A percentile compares a stretch with the other conserved stretches of the same genome.
phyloP scores from a whole-genome alignment of 2,113 vertebrate genomes.

The Nycticryphes semicollaris region DNA sequence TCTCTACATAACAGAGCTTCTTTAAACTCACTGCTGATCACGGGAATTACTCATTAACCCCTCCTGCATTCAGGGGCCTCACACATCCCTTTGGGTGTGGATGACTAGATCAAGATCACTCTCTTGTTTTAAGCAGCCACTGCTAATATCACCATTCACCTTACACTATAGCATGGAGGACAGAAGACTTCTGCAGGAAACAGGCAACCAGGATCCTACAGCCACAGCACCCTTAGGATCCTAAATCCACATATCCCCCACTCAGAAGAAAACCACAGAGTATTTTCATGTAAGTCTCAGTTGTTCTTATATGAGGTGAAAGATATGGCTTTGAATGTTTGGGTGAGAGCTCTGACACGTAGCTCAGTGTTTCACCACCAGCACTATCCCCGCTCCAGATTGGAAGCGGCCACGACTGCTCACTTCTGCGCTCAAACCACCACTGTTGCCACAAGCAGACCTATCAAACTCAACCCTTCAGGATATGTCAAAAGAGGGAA shows the following conservation, averaged over 20 bases:
- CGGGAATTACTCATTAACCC: not conserved
- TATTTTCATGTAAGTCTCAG: not conserved
- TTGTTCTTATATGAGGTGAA: not conserved
- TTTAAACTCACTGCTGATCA: not conserved
- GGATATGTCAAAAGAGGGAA: not conserved
- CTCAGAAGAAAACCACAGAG: not conserved
- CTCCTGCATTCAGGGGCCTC: not conserved
- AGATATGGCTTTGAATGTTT: not conserved
- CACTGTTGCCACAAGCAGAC: fast-evolving
- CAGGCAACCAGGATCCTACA: not conserved
- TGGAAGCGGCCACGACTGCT: not conserved
- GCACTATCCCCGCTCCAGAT: not conserved
- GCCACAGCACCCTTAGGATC: not conserved
- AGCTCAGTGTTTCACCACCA: not conserved
- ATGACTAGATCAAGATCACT: not conserved
- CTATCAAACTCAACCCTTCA: not conserved
- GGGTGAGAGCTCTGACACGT: not conserved
- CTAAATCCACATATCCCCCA: not conserved
- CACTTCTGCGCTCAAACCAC: not conserved
- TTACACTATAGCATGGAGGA: not conserved
- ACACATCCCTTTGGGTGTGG: not conserved
- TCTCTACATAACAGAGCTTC: not conserved
- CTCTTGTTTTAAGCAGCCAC: not conserved
- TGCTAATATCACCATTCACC: not conserved
- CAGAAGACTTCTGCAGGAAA: not conserved